Evolutionary conservation across 2,888 invertebrate genomes (phyloP).

Genomic region (Sussaba pulchella): DNA sequence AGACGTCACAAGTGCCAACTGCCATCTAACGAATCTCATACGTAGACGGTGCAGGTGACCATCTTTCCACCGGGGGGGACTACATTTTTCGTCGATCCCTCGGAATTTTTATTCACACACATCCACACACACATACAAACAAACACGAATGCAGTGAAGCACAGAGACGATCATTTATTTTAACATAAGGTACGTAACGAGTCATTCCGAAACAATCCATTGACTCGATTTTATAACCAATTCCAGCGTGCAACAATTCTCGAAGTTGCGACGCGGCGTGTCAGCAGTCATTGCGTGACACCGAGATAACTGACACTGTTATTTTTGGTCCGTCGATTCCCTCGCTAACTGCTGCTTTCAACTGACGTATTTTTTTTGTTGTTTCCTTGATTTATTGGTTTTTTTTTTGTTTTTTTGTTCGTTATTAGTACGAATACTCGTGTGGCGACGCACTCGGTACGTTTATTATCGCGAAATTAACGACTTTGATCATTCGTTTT

Average conservation of each 20-base stretch:
- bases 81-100: slow-evolving; percentile 72
- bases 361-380: background rate
- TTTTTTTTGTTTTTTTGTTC: background rate
- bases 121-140: slow-evolving; percentile 29
- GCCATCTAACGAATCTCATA: slow-evolving; percentile 78
- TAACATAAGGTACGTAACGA: slow-evolving; percentile 74
- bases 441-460: background rate
- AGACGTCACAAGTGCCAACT: slow-evolving; percentile 83
- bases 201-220: slow-evolving; percentile 34
- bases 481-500: background rate
- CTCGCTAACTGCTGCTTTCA: background rate
- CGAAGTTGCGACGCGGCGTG: slow-evolving; percentile 3
- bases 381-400: background rate
- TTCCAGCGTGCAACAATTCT: background rate
- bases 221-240: background rate
- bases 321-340: slow-evolving; percentile 62
- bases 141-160: too few species aligned
- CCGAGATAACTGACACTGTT: slow-evolving; percentile 55
- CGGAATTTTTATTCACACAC: slow-evolving; percentile 35
- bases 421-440: too few species aligned
- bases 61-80: slow-evolving; percentile 72
- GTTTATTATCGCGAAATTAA: background rate
- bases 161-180: slow-evolving; percentile 66
- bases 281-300: slow-evolving; percentile 35
- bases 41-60: slow-evolving; percentile 69